Evolutionary conservation across 2,797 vertebrate genomes (phyloP), one percentile per base, ranked within the genome.

Genomic region (Karalla daura): DNA sequence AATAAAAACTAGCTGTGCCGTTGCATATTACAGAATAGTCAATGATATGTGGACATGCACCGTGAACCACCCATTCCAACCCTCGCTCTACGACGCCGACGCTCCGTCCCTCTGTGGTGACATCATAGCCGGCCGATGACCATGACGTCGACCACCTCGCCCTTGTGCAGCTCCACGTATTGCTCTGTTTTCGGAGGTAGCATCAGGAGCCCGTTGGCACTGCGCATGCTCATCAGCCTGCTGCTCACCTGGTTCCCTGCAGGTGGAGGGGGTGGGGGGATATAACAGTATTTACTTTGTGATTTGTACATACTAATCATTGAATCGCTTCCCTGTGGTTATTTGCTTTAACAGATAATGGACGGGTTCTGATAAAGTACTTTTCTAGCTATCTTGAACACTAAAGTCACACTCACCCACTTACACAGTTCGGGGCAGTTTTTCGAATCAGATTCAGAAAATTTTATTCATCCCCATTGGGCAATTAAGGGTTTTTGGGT

Each of bases 21-120:
- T 98, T 99, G 97, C 97, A 98, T 99, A 98, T 98, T 98, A 99
- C 97, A 96, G 96, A 96, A 97, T 98, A 98, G 97, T 99, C 96
- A 97, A 97, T 98, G 96, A 98, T 98, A 99, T 98, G 98, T 98
- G 96, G 96, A 98, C 97, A 99, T 99, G 97, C 98, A 99, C 96
- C 95, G 94, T 96, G 95, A 93, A 95, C 95, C 94, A 88, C 90
- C 90, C 94, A 92, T 62, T 91, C 94, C 91, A 77, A 81, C 83
- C 84, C 88, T 83, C 85, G 69, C 86, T 85, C 86, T 84, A 81
- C 70, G 85, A 86, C 73, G 81, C 76, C 87, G 46, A 76, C 86
- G 76, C 80, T 81, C 84, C 40, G 63, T 86, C 90, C 86, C 78
- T 41, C 80, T 44, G 51, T 84, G 88, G 78, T 80, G 90, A 89